Evolutionary conservation across 37 sponge, comb jelly and placozoan genomes (phyloP), one percentile per base, ranked within the genome.

Genomic region (Oscarella lobularis): DNA sequence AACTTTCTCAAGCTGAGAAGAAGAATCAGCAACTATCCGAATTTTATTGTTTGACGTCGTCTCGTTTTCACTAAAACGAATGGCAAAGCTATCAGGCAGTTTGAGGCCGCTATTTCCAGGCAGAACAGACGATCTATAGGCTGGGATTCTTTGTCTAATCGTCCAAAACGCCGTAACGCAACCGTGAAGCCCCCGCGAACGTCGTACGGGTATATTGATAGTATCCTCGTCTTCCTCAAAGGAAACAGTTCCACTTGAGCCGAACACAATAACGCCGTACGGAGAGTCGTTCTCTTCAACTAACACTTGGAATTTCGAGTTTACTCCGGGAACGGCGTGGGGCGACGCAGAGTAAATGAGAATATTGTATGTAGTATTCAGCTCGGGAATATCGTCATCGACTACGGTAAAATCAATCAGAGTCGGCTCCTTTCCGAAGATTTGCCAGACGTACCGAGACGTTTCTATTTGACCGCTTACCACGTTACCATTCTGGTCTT

Each of bases 141-240:
- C 6, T 32, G 71, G 5, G 71, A 5, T 20, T 32, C 29, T 5
- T 68, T 4, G 31, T 5, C 71, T 35, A 4, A 14, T 4, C 31
- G 71, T 35, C 71, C 71, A 68, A 14, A 20, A 5, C 31, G 33
- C 6, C 31, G 29, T 5, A 32, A 68, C 71, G 35, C 4, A 34
- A 5, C 71, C 71, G 71, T 34, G 33, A 5, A 68, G 33, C 4
- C 71, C 71, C 33, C 71, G 71, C n/a, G n/a, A n/a, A 68, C 71
- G 29, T 4, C 71, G 71, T 48, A 27, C 60, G 60, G 20, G 14
- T 9, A 20, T 48, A 9, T 27, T 9, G 14, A 48, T 20, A 9
- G 20, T 20, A 27, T 48, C 20, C 20, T 20, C 60, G 60, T 48
- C 60, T 9, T 27, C 60, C 60, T 48, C 60, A 27, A 9, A 20